Evolutionary conservation across 2,888 invertebrate genomes (phyloP).

Genomic region (Nowickia ferox): DNA sequence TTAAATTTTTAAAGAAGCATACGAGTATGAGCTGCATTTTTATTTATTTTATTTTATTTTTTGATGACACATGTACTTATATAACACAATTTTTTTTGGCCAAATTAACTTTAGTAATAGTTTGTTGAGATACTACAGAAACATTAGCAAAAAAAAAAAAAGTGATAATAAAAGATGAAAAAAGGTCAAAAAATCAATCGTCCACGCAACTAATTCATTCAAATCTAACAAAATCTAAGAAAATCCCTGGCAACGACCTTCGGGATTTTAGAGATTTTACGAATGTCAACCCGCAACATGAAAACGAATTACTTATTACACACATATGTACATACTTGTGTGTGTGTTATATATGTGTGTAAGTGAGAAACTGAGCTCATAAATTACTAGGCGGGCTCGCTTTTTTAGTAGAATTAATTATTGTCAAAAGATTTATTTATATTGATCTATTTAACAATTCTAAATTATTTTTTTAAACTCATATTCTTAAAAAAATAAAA

Average conservation of each 20-base stretch:
- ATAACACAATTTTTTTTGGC: constrained; percentile 15
- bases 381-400: not conserved
- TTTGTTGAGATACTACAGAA: constrained; percentile 14
- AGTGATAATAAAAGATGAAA: constrained; percentile 1
- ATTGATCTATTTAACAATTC: too few relatives aligned
- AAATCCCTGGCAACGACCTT: constrained; percentile 84
- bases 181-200: constrained; percentile 84
- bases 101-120: constrained; percentile 48
- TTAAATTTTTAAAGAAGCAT: not conserved
- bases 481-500: too few relatives aligned
- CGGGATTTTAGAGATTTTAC: constrained; percentile 83
- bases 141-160: not conserved
- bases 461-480: too few relatives aligned
- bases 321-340: constrained; percentile 15
- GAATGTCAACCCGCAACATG: constrained; percentile 81
- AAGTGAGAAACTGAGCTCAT: not conserved
- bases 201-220: constrained; percentile 83
- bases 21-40: not conserved
- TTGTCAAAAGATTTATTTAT: too few relatives aligned
- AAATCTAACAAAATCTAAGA: constrained; percentile 83
- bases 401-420: too few relatives aligned
- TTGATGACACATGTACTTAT: not conserved
- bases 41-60: not conserved
- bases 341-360: not conserved
- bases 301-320: constrained; percentile 59